Conservation (phyloP, 2,888 invertebrate genomes). For the Acanthopleura granulata region DNA sequence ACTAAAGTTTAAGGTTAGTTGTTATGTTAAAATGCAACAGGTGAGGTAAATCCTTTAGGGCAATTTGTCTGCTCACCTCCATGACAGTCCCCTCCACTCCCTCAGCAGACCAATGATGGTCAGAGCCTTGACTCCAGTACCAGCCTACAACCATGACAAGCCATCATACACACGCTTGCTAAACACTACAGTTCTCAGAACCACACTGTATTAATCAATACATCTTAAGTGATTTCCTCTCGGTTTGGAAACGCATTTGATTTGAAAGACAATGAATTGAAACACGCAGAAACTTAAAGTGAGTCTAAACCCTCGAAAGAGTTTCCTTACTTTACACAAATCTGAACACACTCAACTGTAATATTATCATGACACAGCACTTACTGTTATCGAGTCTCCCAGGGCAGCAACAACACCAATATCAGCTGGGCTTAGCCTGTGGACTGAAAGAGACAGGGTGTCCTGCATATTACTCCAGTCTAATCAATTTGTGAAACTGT, state of each 20-base stretch:
- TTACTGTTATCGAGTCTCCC: constrained; percentile 60
- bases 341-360: neutral
- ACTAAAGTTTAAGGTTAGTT: no score
- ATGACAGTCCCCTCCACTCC: constrained; percentile 54
- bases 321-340: no score
- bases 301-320: no score
- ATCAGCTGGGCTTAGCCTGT: constrained; percentile 52
- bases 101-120: constrained; percentile 48
- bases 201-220: no score
- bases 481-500: no score
- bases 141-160: constrained; percentile 43
- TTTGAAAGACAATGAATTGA: no score
- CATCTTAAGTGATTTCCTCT: no score
- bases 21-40: neutral
- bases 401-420: constrained; percentile 52
- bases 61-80: constrained; percentile 42
- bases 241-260: no score
- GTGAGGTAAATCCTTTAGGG: neutral
- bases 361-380: no score
- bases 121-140: constrained; percentile 54
- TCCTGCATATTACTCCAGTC: no score
- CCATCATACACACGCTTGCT: neutral
- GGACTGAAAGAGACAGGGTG: constrained; percentile 40
- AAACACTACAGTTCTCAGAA: no score
- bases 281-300: no score